Evolutionary conservation across 2,797 vertebrate species (phyloP).

Genomic region (Euphonia xanthogaster): DNA sequence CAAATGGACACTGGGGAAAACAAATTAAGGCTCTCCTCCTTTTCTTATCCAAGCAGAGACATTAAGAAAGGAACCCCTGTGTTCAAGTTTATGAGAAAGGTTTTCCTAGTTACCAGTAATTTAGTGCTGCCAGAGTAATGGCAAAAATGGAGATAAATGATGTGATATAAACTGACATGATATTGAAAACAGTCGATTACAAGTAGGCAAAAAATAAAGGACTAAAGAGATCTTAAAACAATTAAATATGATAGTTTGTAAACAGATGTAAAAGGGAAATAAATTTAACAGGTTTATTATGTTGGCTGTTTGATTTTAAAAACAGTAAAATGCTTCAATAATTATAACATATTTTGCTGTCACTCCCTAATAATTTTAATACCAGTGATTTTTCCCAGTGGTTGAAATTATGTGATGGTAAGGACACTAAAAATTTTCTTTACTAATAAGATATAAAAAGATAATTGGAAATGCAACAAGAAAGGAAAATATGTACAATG

Average conservation of each 20-base stretch:
- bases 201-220: not conserved
- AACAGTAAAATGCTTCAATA: not conserved
- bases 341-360: not conserved
- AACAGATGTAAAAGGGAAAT: not conserved
- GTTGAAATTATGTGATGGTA: not conserved
- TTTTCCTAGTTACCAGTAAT: not conserved
- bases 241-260: not conserved
- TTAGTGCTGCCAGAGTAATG: not conserved
- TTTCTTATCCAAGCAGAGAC: not conserved
- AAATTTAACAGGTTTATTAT: not conserved
- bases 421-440: not conserved
- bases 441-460: not conserved
- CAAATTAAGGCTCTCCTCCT: not conserved
- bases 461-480: not conserved
- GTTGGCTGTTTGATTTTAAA: not conserved
- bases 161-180: not conserved
- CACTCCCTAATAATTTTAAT: not conserved
- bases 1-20: not conserved
- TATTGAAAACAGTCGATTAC: not conserved
- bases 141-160: not conserved
- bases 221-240: not conserved
- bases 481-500: not conserved
- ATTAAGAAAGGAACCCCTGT: not conserved
- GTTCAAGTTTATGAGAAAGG: not conserved
- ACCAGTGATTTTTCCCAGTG: not conserved